phyloP scores from a whole-genome alignment of 2,888 invertebrate species.

The Synergus japonicus region DNA sequence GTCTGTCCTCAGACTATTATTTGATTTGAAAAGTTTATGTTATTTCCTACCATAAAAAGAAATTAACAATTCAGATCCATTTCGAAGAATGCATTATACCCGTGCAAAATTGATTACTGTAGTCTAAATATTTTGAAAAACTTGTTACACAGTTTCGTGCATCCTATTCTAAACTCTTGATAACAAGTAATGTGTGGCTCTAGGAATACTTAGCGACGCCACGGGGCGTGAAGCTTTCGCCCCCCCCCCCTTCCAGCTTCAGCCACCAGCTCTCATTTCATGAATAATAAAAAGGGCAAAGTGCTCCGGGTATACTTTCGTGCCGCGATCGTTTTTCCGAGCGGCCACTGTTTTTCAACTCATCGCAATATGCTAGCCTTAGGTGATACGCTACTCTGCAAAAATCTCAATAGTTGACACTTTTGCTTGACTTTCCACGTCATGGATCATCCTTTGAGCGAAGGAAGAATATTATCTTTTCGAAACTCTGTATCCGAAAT shows the following conservation, averaged over 20 bases:
- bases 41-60: no score
- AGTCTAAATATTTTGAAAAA: background rate
- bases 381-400: constrained; percentile 53
- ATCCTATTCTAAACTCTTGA: constrained; percentile 49
- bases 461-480: background rate
- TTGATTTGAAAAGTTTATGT: no score
- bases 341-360: constrained; percentile 73
- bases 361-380: constrained; percentile 71
- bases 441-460: constrained; percentile 26
- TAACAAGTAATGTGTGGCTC: constrained; percentile 52
- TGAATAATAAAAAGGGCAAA: constrained; percentile 76
- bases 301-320: constrained; percentile 55
- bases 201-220: constrained; percentile 56
- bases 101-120: background rate
- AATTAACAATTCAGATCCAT: no score
- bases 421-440: constrained; percentile 13
- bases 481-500: background rate
- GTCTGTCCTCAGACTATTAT: no score
- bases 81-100: background rate
- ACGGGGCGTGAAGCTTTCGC: constrained; percentile 45
- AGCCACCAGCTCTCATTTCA: constrained; percentile 68
- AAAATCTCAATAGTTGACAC: constrained; percentile 58
- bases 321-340: constrained; percentile 66
- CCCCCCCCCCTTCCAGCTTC: constrained; percentile 50
- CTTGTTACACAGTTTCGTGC: constrained; percentile 8